Base-by-base conservation (phyloP, 1,140 invertebrate species). In the Drosophila dunni region DNA sequence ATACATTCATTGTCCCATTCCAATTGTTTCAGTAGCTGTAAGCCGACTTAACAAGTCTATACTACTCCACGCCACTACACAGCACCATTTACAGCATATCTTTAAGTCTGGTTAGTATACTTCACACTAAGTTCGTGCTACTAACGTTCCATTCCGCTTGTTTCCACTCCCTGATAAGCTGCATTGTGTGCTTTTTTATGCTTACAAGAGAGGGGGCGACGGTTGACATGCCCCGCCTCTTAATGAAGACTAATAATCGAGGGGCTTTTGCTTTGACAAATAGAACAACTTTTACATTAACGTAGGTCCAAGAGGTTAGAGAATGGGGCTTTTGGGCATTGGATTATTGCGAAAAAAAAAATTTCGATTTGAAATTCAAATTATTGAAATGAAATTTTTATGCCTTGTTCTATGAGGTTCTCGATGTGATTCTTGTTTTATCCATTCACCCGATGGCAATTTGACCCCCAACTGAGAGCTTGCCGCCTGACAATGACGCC, bases 351-450 rank as follows among this genome's bases (percentile, higher is more conserved):
- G 62, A 57, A 54, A 63, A 56, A 51, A 51, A 33, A 46, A 20
- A 46, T 9, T 20, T 4, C 40, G 38, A 84, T 84, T 84, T 84
- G 68, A 85, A 81, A 70, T 84, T 84, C 78, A 84, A 85, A 81
- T 81, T 77, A 82, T 81, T 71, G 62, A 63, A 69, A 66, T 80
- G 64, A 74, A 81, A 74, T 81, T 74, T 65, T 17, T 50, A 17
- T 73, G 20, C 38, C 34, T 50, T 10, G 3, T 50, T 17, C 44
- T 56, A 58, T 67, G 17, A 40, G 54, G 57, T 48, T 71, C 20
- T 61, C 10, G 3, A 8, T 62, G 44, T 38, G 66, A 36, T 56
- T 57, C 36, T 24, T 42, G 38, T 56, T 29, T 58, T 62, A 46
- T 44, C 46, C 50, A 53, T 63, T 72, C 54, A 11, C 60, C 80